phyloP scores from a whole-genome alignment of 2,797 vertebrate species.

The Myotis vivesi region DNA sequence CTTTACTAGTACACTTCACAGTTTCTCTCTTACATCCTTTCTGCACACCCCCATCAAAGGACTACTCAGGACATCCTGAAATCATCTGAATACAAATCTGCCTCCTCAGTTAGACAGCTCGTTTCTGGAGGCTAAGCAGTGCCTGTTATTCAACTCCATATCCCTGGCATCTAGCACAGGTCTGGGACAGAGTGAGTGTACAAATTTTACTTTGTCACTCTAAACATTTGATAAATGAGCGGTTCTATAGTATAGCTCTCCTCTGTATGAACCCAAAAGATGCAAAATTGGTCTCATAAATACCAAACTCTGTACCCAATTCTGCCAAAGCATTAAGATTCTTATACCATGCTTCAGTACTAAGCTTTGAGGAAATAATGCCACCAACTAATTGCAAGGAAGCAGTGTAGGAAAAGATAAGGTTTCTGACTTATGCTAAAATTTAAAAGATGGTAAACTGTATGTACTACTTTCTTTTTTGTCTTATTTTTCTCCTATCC shows the following conservation, averaged over 20 bases:
- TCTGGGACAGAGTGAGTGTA: fast-evolving
- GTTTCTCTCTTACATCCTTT: background rate
- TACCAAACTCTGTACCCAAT: background rate
- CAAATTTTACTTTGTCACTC: background rate
- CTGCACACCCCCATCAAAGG: background rate
- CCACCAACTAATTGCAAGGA: background rate
- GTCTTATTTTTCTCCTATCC: background rate
- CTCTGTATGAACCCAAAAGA: background rate
- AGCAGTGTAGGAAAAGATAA: background rate
- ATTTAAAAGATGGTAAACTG: background rate
- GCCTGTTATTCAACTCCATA: fast-evolving
- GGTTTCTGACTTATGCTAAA: background rate
- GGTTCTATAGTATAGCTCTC: background rate
- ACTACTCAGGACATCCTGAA: background rate
- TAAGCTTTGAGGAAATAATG: background rate
- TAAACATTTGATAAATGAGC: background rate
- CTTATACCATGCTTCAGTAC: fast-evolving
- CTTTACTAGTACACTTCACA: fast-evolving
- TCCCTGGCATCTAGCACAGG: background rate
- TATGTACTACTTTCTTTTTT: background rate
- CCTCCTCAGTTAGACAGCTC: background rate
- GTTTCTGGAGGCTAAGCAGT: background rate
- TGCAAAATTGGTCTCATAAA: background rate
- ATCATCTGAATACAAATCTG: background rate
- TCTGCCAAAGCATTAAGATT: background rate